Evolutionary conservation across 2,888 invertebrate genomes (phyloP), one percentile per base, ranked within the genome.

Genomic region (Ellobium chinense): DNA sequence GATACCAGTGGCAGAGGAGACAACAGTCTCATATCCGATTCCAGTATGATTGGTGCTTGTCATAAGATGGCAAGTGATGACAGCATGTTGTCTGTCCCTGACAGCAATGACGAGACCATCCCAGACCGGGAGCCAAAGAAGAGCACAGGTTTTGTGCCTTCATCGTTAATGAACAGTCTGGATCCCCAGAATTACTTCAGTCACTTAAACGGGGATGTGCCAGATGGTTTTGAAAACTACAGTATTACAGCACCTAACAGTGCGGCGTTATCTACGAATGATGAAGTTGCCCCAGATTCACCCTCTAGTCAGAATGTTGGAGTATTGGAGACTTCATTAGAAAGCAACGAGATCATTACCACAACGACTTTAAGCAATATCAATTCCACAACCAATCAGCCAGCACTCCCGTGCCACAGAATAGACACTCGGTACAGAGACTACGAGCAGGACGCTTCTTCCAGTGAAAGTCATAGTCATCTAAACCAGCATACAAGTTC

Each of bases 61-160:
- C 46, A 39, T 68, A 56, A 54, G 69, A 70, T 56, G 54, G 56
- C 21, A 56, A 56, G 9, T 14, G 21, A n/a, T 70, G 69, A 70
- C 34, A 9, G 4, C 31, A 56, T 56, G 4, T n/a, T 54, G 1
- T 56, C 69, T 31, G 69, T 37, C 7, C 31, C 69, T 31, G 69
- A 70, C 31, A 72, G 72, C 37, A 56, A 54, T 7, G 70, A 34
- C 1, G 36, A 58, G 24, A 60, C 60, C 14, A 36, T 56, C 12
- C 34, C 56, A 2, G 58, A 72, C 0, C 31, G 58, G 27, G 72
- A 3, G 3, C 60, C 58, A 60, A 56, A 60, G 18, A 21, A 0
- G 5, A 72, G 72, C n/a, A 72, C 72, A n/a, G 72, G 72, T 14
- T 72, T 72, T 36, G 18, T 34, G 36, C 72, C 72, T 0, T 37